Percentiles rank a stretch among this genome's conserved stretches.
phyloP scores from a whole-genome alignment of 2,113 vertebrate species.

The Boulengeromyrus knoepffleri region DNA sequence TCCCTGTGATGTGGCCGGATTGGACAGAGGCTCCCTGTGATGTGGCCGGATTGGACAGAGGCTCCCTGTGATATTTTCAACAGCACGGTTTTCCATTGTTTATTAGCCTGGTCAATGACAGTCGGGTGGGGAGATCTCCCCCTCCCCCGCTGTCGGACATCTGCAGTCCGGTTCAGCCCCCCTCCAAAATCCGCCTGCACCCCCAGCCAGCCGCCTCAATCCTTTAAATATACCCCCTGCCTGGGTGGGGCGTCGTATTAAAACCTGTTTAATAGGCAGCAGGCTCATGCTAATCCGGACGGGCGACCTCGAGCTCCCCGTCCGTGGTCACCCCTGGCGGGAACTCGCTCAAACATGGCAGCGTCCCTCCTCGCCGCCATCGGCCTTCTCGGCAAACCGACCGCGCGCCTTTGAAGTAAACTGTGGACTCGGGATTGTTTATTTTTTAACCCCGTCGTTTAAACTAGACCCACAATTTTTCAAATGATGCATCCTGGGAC shows the following conservation, averaged over 20 bases:
- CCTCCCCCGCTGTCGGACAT: background rate
- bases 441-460: background rate
- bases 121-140: background rate
- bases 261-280: background rate
- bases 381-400: background rate
- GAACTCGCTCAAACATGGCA: background rate
- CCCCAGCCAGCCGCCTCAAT: background rate
- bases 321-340: background rate
- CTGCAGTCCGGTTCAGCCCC: background rate
- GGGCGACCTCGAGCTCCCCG: background rate
- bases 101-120: background rate
- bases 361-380: background rate
- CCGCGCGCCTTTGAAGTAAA: background rate
- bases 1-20: background rate
- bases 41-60: background rate
- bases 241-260: background rate
- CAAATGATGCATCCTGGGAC: background rate
- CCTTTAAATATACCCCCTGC: constrained; percentile 1
- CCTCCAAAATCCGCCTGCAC: background rate
- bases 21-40: background rate
- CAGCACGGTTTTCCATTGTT: background rate
- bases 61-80: background rate
- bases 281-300: background rate
- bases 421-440: background rate
- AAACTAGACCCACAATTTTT: constrained; percentile 1